These are phyloP conservation scores for Acanthosepion pharaonis DNA, from an alignment of 2,888 invertebrate species.

Conservation along the genomic window DNA sequence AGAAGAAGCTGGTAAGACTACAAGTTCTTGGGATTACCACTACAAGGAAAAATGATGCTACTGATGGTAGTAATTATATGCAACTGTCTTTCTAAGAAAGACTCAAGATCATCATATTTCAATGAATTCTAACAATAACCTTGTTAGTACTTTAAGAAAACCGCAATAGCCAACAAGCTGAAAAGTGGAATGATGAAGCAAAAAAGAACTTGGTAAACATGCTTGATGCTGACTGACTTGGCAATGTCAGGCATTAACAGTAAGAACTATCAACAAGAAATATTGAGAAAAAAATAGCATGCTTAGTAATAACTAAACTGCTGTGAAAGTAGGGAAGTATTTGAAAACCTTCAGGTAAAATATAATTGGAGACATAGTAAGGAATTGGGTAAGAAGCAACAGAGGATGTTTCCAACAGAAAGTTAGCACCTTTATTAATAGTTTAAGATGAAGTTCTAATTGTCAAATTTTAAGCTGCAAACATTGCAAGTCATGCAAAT, in stretches of 20 bases:
- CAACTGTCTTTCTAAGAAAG: neutral
- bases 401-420: neutral
- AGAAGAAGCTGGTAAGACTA: neutral
- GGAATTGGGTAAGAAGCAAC: neutral
- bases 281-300: neutral
- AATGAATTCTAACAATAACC: conserved; percentile 22
- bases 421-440: neutral
- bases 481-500: neutral
- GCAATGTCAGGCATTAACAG: neutral
- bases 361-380: neutral
- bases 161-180: neutral
- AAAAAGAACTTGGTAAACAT: neutral
- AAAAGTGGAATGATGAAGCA: neutral
- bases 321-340: neutral
- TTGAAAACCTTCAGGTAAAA: neutral
- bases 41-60: neutral
- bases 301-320: conserved; percentile 11
- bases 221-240: neutral
- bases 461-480: neutral
- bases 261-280: neutral
- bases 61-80: neutral
- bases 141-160: neutral
- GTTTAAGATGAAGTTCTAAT: neutral
- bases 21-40: neutral
- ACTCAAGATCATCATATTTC: neutral